phyloP scores from a whole-genome alignment of 2,888 invertebrate genomes.

The Drosophila birchii region DNA sequence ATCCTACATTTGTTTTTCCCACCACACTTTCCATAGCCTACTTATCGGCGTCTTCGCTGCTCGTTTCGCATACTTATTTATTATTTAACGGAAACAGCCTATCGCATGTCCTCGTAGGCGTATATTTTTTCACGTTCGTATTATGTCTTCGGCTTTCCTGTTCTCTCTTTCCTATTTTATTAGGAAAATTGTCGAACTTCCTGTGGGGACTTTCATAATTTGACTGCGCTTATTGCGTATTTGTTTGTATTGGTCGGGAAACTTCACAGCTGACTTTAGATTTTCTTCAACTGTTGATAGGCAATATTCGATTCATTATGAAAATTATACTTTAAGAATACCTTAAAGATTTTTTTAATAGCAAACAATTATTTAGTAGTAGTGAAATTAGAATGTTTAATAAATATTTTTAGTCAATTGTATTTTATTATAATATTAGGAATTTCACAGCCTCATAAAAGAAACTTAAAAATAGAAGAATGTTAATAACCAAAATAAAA shows the following conservation, averaged over 20 bases:
- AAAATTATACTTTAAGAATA: neutral
- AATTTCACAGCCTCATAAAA: too few species aligned
- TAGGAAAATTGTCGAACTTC: neutral
- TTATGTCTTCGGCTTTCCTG: neutral
- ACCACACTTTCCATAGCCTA: conserved; percentile 3
- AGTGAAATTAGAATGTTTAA: too few species aligned
- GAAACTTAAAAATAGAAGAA: too few species aligned
- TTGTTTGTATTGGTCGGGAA: neutral
- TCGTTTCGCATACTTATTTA: conserved; percentile 13
- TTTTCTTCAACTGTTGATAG: neutral
- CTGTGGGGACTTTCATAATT: neutral
- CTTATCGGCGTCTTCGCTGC: neutral
- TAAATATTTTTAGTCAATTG: too few species aligned
- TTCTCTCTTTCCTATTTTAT: neutral
- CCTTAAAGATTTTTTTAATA: too few species aligned
- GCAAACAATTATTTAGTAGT: too few species aligned
- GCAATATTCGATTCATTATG: too few species aligned
- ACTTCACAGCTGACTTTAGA: neutral
- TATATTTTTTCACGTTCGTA: neutral
- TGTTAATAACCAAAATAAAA: too few species aligned
- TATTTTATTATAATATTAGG: too few species aligned
- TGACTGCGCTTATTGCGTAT: neutral
- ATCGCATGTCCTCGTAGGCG: neutral
- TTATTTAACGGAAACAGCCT: conserved; percentile 7
- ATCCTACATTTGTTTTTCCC: neutral